Percentiles rank a stretch among this genome's conserved stretches.
These are phyloP conservation scores for Cantharis lateralis DNA, from an alignment of 2,888 invertebrate species.

Conservation along the genomic window DNA sequence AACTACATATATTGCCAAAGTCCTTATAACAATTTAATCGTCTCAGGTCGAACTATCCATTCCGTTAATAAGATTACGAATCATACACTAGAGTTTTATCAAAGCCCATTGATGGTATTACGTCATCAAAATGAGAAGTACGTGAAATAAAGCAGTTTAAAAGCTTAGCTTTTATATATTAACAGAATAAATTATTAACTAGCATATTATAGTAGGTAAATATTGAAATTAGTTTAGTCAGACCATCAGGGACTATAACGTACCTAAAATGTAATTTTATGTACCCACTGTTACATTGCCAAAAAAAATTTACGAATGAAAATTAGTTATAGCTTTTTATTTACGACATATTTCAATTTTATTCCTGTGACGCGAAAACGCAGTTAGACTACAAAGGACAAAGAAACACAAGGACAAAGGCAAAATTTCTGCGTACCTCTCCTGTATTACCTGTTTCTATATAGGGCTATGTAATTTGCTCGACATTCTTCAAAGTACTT, in stretches of 20 bases:
- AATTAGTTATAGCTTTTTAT: not conserved
- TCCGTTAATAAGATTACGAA: not conserved
- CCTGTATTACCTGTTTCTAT: conserved; percentile 24
- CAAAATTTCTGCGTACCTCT: conserved; percentile 33
- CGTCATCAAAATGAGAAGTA: not conserved
- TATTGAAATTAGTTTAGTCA: not conserved
- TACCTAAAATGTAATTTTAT: not conserved
- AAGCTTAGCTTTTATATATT: not conserved
- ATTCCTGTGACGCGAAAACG: not conserved
- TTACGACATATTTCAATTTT: not conserved
- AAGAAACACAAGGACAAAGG: conserved; percentile 36
- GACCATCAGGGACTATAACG: not conserved
- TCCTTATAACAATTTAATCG: not conserved
- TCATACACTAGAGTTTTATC: not conserved
- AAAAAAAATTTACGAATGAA: not conserved
- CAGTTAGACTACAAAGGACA: conserved; percentile 30
- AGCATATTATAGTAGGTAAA: not conserved
- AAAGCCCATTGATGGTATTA: not conserved
- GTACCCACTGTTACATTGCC: not conserved
- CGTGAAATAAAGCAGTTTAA: not conserved
- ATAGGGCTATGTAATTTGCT: conserved; percentile 34
- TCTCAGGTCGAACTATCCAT: not conserved
- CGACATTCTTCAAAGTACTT: conserved; percentile 34
- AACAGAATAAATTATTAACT: not conserved
- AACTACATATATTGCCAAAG: not conserved